Percentiles rank a stretch among this genome's conserved stretches.
Evolutionary conservation across 1,140 invertebrate species (phyloP).

Genomic region (Druon quercuslanigerum): DNA sequence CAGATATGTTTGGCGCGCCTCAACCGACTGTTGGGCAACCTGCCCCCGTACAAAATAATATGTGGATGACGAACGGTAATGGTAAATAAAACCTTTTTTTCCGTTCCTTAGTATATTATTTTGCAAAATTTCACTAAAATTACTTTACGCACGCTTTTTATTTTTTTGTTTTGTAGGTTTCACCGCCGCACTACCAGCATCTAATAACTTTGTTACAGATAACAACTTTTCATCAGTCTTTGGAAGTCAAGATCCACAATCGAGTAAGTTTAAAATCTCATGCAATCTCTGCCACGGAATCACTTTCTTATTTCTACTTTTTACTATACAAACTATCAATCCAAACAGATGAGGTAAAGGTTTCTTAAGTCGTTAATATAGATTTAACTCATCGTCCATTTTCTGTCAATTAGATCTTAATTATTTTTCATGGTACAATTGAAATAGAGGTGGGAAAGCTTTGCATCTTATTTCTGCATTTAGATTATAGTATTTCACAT

Average conservation of each 20-base stretch:
- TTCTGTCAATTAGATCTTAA: too few relatives aligned
- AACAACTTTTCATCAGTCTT: slow-evolving; percentile 91
- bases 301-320: slow-evolving; percentile 13
- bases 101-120: slow-evolving; percentile 52
- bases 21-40: slow-evolving; percentile 67
- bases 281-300: neutral
- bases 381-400: slow-evolving; percentile 9
- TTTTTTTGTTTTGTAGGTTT: slow-evolving; percentile 78
- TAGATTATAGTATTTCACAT: too few relatives aligned
- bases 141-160: slow-evolving; percentile 51
- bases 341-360: slow-evolving; percentile 31
- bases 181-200: slow-evolving; percentile 75
- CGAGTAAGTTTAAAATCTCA: slow-evolving; percentile 75
- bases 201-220: slow-evolving; percentile 89
- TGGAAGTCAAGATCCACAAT: slow-evolving; percentile 83
- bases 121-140: slow-evolving; percentile 42
- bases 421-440: too few relatives aligned
- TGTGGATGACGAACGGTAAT: slow-evolving; percentile 84
- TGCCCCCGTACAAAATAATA: slow-evolving; percentile 75
- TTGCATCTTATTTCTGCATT: too few relatives aligned
- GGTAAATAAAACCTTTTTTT: slow-evolving; percentile 68
- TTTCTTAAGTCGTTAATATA: slow-evolving; percentile 18
- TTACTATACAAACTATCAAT: slow-evolving; percentile 19
- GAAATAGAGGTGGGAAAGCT: too few relatives aligned
- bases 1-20: slow-evolving; percentile 85